phyloP scores from a whole-genome alignment of 2,113 vertebrate genomes.

The Oenanthe melanoleuca region DNA sequence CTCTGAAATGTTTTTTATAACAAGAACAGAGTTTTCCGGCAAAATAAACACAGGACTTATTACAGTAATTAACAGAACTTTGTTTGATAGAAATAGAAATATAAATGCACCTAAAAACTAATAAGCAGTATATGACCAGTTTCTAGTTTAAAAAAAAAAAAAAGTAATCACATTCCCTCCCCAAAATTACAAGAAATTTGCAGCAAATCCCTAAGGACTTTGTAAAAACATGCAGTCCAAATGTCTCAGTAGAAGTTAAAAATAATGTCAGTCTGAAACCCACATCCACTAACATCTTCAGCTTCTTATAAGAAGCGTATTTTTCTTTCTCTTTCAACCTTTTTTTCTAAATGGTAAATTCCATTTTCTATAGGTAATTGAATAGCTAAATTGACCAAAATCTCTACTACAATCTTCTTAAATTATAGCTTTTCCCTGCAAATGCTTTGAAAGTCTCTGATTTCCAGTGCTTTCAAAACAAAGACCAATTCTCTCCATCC shows the following conservation, averaged over 20 bases:
- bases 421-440: conserved; percentile 17
- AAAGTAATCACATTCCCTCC: not conserved
- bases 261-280: not conserved
- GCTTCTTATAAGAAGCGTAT: not conserved
- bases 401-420: conserved; percentile 20
- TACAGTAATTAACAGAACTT: not conserved
- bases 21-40: not conserved
- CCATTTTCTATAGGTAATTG: conserved; percentile 15
- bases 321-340: not conserved
- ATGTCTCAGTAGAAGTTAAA: conserved; percentile 24
- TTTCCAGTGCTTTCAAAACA: conserved; percentile 22
- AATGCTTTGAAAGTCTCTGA: conserved; percentile 36
- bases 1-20: not conserved
- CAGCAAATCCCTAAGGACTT: not conserved
- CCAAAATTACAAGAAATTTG: not conserved
- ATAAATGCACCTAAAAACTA: not conserved
- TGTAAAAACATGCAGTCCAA: not conserved
- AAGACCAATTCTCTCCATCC: not conserved
- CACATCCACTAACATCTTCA: not conserved
- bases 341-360: not conserved
- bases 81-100: not conserved
- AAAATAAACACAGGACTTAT: not conserved
- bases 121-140: not conserved
- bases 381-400: conserved; percentile 18
- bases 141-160: not conserved